Percentiles rank a stretch among this genome's conserved stretches.
Conservation (phyloP, 2,113 vertebrate species). For the Corydoras maculifer region DNA sequence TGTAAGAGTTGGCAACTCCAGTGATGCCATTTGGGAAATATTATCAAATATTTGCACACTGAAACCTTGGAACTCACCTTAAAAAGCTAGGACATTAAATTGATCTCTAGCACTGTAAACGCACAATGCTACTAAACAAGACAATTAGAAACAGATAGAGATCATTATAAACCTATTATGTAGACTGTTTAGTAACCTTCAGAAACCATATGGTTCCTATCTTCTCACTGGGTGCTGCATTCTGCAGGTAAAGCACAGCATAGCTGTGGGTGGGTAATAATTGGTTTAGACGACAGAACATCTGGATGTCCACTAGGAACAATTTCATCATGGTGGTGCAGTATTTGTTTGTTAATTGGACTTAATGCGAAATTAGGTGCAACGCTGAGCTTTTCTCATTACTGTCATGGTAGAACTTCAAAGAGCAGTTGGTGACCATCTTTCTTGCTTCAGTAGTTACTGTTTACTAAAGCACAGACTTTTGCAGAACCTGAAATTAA, state of each 20-base stretch:
- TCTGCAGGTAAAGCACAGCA: slow-evolving; percentile 20
- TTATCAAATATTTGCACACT: slow-evolving; percentile 7
- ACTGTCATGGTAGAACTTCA: slow-evolving; percentile 23
- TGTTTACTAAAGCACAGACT: slow-evolving; percentile 21
- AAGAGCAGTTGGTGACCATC: slow-evolving; percentile 26
- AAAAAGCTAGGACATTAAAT: no score
- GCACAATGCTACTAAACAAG: slow-evolving; percentile 53
- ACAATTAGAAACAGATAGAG: slow-evolving; percentile 57
- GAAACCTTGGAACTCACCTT: neutral
- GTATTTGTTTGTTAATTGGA: slow-evolving; percentile 34
- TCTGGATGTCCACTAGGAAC: slow-evolving; percentile 9
- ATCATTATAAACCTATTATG: slow-evolving; percentile 65
- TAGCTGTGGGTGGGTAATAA: slow-evolving; percentile 10
- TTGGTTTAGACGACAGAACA: slow-evolving; percentile 22
- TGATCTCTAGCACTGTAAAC: slow-evolving; percentile 45
- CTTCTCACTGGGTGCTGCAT: slow-evolving; percentile 17
- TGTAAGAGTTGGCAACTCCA: slow-evolving; percentile 18
- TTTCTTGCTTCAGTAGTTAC: slow-evolving; percentile 29
- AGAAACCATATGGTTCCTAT: slow-evolving; percentile 29
- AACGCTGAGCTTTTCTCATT: slow-evolving; percentile 20
- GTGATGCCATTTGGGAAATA: slow-evolving; percentile 14
- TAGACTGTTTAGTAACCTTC: slow-evolving; percentile 35
- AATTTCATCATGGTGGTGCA: slow-evolving; percentile 14
- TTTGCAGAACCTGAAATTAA: slow-evolving; percentile 32
- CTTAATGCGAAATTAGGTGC: slow-evolving; percentile 31